These are phyloP conservation scores for Corythoichthys haematopterus DNA, from an alignment of 2,113 vertebrate genomes.

Conservation along the genomic window DNA sequence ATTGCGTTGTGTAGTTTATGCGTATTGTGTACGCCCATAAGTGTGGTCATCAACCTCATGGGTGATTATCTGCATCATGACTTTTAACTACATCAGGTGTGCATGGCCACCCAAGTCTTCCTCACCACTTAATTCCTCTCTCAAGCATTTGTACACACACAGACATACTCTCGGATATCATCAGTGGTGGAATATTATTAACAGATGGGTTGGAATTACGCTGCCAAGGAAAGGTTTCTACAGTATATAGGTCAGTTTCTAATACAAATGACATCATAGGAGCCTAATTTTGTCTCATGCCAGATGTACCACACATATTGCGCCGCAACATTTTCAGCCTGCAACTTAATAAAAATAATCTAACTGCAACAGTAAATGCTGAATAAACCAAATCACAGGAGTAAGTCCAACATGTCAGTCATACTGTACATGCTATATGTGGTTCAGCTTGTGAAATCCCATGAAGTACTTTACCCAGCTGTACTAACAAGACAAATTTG, in stretches of 20 bases:
- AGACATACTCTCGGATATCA: slow-evolving; percentile 6
- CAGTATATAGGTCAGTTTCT: slow-evolving; percentile 13
- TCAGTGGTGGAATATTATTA: slow-evolving; percentile 32
- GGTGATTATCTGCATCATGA: slow-evolving; percentile 8
- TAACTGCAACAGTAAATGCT: slow-evolving; percentile 29
- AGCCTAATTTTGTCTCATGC: slow-evolving; percentile 13
- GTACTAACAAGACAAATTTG: not conserved
- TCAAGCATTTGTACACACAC: not conserved
- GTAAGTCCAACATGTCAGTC: not conserved
- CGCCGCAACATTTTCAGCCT: slow-evolving; percentile 11
- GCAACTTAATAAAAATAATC: slow-evolving; percentile 41
- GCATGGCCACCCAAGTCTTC: slow-evolving; percentile 32
- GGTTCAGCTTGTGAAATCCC: not conserved
- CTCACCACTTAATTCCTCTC: not conserved
- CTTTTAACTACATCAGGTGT: slow-evolving; percentile 27
- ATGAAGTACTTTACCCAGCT: not conserved
- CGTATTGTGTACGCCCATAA: not conserved
- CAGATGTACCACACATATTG: slow-evolving; percentile 40
- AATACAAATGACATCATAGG: slow-evolving; percentile 19
- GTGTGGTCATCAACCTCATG: slow-evolving; percentile 24
- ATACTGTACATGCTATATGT: not conserved
- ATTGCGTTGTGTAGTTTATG: not conserved
- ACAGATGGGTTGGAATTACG: not conserved
- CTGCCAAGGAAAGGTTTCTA: slow-evolving; percentile 6
- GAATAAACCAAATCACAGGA: not conserved